A percentile compares a stretch with the other conserved stretches of the same genome.
phyloP scores from a whole-genome alignment of 2,888 invertebrate species.

The Gerosis bhagava region DNA sequence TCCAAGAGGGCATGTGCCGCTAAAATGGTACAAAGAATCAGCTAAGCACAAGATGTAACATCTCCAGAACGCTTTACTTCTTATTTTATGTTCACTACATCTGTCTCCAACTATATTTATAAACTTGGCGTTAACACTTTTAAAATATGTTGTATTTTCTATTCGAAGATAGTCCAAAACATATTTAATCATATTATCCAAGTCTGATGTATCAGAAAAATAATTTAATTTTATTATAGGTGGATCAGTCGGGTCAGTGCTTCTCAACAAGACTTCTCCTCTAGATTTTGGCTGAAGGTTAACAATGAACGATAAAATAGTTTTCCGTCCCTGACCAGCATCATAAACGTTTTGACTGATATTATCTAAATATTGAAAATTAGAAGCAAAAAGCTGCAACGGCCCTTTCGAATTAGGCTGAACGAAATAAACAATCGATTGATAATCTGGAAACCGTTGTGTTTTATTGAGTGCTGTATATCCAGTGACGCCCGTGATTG shows the following conservation, averaged over 20 bases:
- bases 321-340: conserved; percentile 30
- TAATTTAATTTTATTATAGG: conserved; percentile 83
- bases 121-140: conserved; percentile 45
- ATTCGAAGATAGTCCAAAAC: conserved; percentile 51
- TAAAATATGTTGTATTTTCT: conserved; percentile 58
- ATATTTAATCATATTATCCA: conserved; percentile 56
- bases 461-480: conserved; percentile 81
- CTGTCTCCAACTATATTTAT: conserved; percentile 36
- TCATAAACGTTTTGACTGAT: conserved; percentile 38
- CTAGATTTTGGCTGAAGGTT: conserved; percentile 66
- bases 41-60: conserved; percentile 84
- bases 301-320: conserved; percentile 31
- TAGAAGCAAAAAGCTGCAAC: conserved; percentile 33
- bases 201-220: conserved; percentile 74
- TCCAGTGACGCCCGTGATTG: conserved; percentile 37
- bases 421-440: conserved; percentile 35
- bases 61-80: conserved; percentile 84
- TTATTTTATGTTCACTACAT: conserved; percentile 28
- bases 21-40: conserved; percentile 86
- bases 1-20: conserved; percentile 88
- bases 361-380: conserved; percentile 35
- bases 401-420: conserved; percentile 31
- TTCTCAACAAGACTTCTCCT: conserved; percentile 77
- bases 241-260: conserved; percentile 71
- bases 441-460: conserved; percentile 64